Evolutionary conservation across 2,797 vertebrate species (phyloP).

Genomic region (Okamejei kenojei): DNA sequence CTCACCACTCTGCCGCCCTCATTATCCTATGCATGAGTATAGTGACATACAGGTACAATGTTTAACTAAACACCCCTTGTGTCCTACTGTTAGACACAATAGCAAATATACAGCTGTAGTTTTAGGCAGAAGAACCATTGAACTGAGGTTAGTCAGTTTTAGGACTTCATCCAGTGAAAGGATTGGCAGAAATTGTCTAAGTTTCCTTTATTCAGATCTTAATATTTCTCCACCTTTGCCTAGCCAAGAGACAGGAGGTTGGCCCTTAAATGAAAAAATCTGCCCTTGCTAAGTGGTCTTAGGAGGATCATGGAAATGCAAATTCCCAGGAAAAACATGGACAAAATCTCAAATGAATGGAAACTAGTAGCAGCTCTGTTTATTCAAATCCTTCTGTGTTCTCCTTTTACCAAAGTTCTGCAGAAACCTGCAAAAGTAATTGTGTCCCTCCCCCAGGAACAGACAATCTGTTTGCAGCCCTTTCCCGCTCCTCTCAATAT

Average conservation of each 20-base stretch:
- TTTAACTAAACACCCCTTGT: not conserved
- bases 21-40: no score
- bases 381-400: not conserved
- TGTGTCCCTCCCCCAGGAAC: not conserved
- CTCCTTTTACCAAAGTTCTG: not conserved
- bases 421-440: not conserved
- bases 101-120: not conserved
- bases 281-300: not conserved
- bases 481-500: not conserved
- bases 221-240: not conserved
- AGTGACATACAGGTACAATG: no score
- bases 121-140: not conserved
- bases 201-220: not conserved
- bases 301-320: not conserved
- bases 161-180: not conserved
- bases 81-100: not conserved
- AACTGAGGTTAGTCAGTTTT: not conserved
- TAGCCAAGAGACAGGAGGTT: not conserved
- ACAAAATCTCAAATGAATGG: not conserved
- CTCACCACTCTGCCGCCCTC: no score
- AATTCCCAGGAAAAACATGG: not conserved
- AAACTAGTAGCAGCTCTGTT: not conserved
- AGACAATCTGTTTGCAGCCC: no score
- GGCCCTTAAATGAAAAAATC: not conserved
- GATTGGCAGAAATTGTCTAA: not conserved